A percentile compares a stretch with the other conserved stretches of the same genome.
These are phyloP conservation scores for Leptinotarsa undecemlineata DNA, from an alignment of 1,140 invertebrate genomes.

Conservation along the genomic window DNA sequence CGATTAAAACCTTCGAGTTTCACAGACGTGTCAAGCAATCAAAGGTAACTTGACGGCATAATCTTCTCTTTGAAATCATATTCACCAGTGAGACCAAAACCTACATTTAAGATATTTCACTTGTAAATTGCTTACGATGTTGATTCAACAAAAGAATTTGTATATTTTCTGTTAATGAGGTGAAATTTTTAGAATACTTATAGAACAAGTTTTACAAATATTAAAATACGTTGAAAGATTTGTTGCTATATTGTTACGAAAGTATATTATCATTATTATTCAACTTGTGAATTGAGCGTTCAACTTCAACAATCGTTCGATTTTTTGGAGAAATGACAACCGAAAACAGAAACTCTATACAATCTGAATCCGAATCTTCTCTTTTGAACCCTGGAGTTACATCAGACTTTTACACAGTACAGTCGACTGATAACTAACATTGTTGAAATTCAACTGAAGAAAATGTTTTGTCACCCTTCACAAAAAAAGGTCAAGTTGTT, in stretches of 20 bases:
- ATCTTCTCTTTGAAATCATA: conserved; percentile 9
- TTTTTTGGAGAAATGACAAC: too few relatives aligned
- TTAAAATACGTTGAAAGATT: conserved; percentile 44
- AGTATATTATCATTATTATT: conserved; percentile 36
- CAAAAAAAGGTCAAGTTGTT: too few relatives aligned
- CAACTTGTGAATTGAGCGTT: conserved; percentile 4
- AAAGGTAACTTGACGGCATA: not conserved
- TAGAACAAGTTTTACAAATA: conserved; percentile 40
- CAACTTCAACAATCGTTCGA: conserved; percentile 35
- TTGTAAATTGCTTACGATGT: conserved; percentile 43
- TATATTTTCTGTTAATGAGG: conserved; percentile 41
- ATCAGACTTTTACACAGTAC: too few relatives aligned
- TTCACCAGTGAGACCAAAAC: conserved; percentile 25
- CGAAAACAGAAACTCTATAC: too few relatives aligned
- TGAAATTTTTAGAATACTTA: conserved; percentile 34
- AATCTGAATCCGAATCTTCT: too few relatives aligned
- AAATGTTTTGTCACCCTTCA: too few relatives aligned
- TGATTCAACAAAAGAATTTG: conserved; percentile 40
- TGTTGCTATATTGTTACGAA: conserved; percentile 51
- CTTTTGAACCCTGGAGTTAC: too few relatives aligned
- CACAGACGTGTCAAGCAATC: not conserved
- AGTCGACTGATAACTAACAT: too few relatives aligned
- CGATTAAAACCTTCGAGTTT: too few relatives aligned
- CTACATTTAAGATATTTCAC: conserved; percentile 28
- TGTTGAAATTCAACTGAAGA: too few relatives aligned